A percentile compares a stretch with the other conserved stretches of the same genome.
Conservation (phyloP, 2,113 vertebrate species). For the Tor tambroides region DNA sequence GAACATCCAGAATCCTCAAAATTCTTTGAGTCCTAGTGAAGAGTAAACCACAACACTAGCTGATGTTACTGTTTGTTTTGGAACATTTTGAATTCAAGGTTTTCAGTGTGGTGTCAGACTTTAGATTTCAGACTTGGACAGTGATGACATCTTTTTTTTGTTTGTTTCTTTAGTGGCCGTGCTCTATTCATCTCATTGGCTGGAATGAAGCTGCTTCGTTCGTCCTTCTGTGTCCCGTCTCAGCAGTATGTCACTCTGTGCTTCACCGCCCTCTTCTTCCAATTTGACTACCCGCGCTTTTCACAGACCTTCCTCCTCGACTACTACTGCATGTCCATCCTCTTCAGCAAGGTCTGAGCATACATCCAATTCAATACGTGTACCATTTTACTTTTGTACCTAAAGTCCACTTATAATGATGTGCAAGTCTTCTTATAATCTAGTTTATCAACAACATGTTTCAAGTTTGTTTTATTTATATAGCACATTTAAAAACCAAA, state of each 20-base stretch:
- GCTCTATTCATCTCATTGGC: slow-evolving; percentile 88
- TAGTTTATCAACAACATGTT: too few species aligned
- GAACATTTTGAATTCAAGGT: background rate
- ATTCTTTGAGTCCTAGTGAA: background rate
- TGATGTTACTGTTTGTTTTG: background rate
- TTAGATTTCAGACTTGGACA: background rate
- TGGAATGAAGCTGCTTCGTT: slow-evolving; percentile 88
- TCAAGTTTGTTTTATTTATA: too few species aligned
- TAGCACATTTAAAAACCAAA: too few species aligned
- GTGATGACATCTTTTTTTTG: background rate
- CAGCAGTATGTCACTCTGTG: slow-evolving; percentile 88
- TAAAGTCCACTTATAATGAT: too few species aligned
- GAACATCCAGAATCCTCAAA: background rate
- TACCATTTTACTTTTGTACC: too few species aligned
- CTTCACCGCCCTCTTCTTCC: slow-evolving; percentile 91
- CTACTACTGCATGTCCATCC: slow-evolving; percentile 91
- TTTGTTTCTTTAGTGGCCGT: slow-evolving; percentile 74
- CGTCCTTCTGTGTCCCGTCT: slow-evolving; percentile 84
- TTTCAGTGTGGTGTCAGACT: background rate
- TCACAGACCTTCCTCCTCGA: slow-evolving; percentile 90
- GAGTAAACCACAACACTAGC: background rate
- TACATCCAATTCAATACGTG: too few species aligned
- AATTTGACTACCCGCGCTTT: slow-evolving; percentile 87
- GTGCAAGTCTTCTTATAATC: too few species aligned
- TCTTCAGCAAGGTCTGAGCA: slow-evolving; percentile 91